Percentiles rank a stretch among this genome's conserved stretches.
Evolutionary conservation across 2,797 vertebrate species (phyloP).

Genomic region (Euphonia xanthogaster): DNA sequence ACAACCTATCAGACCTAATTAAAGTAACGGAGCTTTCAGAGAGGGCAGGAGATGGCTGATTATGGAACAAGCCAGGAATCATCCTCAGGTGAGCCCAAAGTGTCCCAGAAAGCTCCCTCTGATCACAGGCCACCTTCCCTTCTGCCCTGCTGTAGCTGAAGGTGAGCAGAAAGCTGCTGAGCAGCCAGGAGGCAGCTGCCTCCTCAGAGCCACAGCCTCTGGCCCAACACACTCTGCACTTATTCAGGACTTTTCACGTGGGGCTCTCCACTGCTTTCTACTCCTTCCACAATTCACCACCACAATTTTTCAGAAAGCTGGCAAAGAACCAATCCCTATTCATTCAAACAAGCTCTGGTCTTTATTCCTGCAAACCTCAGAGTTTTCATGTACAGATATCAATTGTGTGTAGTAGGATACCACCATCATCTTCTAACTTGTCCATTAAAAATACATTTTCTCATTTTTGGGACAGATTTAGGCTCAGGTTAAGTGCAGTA

Average conservation of each 20-base stretch:
- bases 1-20: conserved; percentile 86
- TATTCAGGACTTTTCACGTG: not conserved
- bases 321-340: not conserved
- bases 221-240: not conserved
- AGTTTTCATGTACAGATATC: not conserved
- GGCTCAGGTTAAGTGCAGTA: not conserved
- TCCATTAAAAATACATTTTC: not conserved
- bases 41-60: not conserved
- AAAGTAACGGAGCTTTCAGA: conserved; percentile 63
- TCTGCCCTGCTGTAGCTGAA: fast-evolving
- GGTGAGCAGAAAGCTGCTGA: not conserved
- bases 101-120: not conserved
- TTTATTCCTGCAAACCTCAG: not conserved
- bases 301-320: not conserved
- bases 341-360: not conserved
- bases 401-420: not conserved
- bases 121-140: not conserved
- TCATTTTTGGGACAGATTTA: not conserved
- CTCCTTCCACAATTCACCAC: not conserved
- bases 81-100: not conserved
- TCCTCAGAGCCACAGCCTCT: not conserved
- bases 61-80: not conserved
- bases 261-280: not conserved
- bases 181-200: fast-evolving
- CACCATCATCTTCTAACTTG: not conserved